These are phyloP conservation scores for Anarhynchus alexandrinus DNA, from an alignment of 2,113 vertebrate genomes.

Conservation along the genomic window DNA sequence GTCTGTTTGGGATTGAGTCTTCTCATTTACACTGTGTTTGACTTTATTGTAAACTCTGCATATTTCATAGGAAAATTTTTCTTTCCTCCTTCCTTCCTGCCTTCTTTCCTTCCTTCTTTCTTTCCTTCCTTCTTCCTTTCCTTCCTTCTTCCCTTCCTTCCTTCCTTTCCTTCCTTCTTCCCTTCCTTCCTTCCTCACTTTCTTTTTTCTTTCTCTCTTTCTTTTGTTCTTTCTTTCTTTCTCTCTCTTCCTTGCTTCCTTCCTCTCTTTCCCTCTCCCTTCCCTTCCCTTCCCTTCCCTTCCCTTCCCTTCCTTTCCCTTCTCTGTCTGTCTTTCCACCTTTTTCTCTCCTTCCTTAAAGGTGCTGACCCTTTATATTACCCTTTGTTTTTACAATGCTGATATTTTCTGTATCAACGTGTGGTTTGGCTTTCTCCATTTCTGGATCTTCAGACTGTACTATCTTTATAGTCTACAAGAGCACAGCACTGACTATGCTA, in stretches of 20 bases:
- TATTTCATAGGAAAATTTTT: neutral
- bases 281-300: rapidly evolving
- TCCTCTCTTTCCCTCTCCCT: rapidly evolving
- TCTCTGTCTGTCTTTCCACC: neutral
- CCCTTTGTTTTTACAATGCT: neutral
- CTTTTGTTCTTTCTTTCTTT: rapidly evolving
- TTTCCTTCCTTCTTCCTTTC: too few relatives aligned
- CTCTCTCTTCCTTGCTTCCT: too few relatives aligned
- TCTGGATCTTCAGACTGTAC: neutral
- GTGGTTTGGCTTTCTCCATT: neutral
- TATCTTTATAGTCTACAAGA: neutral
- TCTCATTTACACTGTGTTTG: neutral
- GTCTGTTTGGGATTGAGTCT: neutral
- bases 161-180: too few relatives aligned
- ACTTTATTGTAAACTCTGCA: neutral
- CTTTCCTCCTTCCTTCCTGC: neutral
- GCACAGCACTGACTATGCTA: neutral
- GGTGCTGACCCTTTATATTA: neutral
- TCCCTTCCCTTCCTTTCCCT: too few relatives aligned
- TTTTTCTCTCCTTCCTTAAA: neutral
- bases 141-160: rapidly evolving
- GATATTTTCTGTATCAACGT: neutral
- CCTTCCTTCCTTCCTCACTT: too few relatives aligned
- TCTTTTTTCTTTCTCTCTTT: rapidly evolving
- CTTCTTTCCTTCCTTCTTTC: neutral